A percentile compares a stretch with the other conserved stretches of the same genome.
Evolutionary conservation across 1,140 invertebrate species (phyloP).

Genomic region (Myzus persicae): DNA sequence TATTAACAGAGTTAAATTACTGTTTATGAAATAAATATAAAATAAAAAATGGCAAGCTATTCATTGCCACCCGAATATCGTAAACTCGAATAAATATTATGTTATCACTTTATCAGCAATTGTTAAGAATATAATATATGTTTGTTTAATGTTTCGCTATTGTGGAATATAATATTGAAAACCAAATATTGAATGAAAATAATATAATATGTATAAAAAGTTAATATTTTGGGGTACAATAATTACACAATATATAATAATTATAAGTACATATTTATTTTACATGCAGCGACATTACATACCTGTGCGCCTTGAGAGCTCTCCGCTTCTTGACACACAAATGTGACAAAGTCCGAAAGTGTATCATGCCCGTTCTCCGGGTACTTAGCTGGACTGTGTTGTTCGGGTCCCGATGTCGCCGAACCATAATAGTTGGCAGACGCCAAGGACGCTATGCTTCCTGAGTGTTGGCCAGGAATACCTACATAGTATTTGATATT

Average conservation of each 20-base stretch:
- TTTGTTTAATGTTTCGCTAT: not conserved
- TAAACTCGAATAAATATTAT: not conserved
- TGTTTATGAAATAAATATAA: not conserved
- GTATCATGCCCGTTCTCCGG: slow-evolving; percentile 87
- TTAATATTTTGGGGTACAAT: not conserved
- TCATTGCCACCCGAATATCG: not conserved
- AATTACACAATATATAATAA: not conserved
- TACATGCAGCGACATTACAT: slow-evolving; percentile 61
- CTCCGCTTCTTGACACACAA: slow-evolving; percentile 93
- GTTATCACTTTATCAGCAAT: too few relatives aligned
- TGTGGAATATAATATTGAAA: not conserved
- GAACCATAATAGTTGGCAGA: slow-evolving; percentile 74
- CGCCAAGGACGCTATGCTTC: slow-evolving; percentile 72
- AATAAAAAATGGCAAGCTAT: not conserved
- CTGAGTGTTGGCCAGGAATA: slow-evolving; percentile 69
- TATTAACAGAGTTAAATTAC: not conserved
- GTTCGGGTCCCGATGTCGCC: slow-evolving; percentile 65
- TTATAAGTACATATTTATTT: slow-evolving; percentile 1
- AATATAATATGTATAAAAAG: not conserved
- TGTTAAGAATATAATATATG: not conserved
- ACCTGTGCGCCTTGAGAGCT: slow-evolving; percentile 82
- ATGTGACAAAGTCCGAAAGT: slow-evolving; percentile 93
- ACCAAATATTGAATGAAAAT: not conserved
- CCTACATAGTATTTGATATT: slow-evolving; percentile 63
- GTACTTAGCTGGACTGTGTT: slow-evolving; percentile 76